phyloP scores from a whole-genome alignment of 2,888 invertebrate species.

The Phragmatobia fuliginosa region DNA sequence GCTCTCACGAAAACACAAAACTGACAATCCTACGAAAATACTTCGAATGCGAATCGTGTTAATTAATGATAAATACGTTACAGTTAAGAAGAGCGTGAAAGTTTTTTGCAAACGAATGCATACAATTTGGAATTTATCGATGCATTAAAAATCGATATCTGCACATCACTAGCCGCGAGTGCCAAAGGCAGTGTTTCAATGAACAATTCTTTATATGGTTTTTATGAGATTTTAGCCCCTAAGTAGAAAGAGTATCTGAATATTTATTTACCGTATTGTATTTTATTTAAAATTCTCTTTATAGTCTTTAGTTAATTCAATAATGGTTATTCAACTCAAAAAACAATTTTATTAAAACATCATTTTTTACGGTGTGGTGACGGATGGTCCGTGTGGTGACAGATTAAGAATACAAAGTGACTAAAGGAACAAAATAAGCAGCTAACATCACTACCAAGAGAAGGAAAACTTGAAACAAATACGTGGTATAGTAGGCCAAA shows the following conservation, averaged over 20 bases:
- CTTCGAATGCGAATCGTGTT: neutral
- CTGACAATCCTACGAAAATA: neutral
- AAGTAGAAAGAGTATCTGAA: slow-evolving; percentile 42
- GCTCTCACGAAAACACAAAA: neutral
- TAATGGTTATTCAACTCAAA: no score
- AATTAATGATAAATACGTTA: no score
- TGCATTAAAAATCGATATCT: slow-evolving; percentile 26
- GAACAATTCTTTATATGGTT: slow-evolving; percentile 53
- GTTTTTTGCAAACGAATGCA: neutral
- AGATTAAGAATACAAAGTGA: no score
- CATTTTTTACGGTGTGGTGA: no score
- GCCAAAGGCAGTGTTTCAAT: slow-evolving; percentile 44
- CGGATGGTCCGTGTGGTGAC: no score
- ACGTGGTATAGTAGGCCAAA: no score
- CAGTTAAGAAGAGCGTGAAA: neutral
- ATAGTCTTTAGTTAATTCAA: no score
- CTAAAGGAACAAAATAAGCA: no score
- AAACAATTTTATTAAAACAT: no score
- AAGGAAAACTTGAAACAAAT: no score
- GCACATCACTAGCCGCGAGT: slow-evolving; percentile 41
- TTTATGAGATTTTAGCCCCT: slow-evolving; percentile 51
- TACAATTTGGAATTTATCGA: slow-evolving; percentile 16
- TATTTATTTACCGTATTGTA: slow-evolving; percentile 22
- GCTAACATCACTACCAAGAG: no score
- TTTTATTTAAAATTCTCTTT: no score